Base-by-base conservation (phyloP, 2,888 invertebrate genomes). In the Dolomedes plantarius region DNA sequence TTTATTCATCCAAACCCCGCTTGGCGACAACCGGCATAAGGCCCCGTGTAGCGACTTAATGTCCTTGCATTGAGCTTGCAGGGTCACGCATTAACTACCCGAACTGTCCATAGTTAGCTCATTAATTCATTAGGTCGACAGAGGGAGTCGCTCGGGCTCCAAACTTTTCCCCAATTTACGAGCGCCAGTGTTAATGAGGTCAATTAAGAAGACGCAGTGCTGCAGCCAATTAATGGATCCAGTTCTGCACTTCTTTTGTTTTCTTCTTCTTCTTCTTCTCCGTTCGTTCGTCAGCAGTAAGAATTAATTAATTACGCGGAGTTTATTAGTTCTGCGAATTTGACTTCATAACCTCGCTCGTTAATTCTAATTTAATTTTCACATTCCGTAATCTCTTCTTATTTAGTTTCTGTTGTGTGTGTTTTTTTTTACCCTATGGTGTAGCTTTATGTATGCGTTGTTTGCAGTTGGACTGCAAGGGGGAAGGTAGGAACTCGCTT, bases 311-410 rank as follows among this genome's bases (percentile, higher is more conserved):
- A 82, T 82, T 82, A 82, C 39, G 39, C 19, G 81, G 71, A 76
- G 64, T 82, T 76, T 82, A 82, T 82, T 82, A 82, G 82, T 82
- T 82, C 82, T 82, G 31, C 76, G 82, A 75, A 82, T 75, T 76
- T 82, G 82, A 75, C 82, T 82, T 82, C 82, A 82, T 82, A 82
- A 82, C 82, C 82, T 62, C 32, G 69, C 82, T 82, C 82, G 82
- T 82, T 82, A 82, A 76, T 82, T 82, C 82, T 82, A 82, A 82
- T 82, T 82, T 82, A 82, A 82, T 82, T 82, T 82, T 80, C 67
- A 71, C 67, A 46, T 76, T 46, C 64, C 71, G 82, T 82, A 76
- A 72, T 67, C 71, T 69, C 67, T 62, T 71, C 32, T 82, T 71
- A 39, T 27, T 16, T 23, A 13, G 11, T 62, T 23, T n/a, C n/a